Evolutionary conservation across 2,888 invertebrate species (phyloP).

Genomic region (Willowsia nigromaculata): DNA sequence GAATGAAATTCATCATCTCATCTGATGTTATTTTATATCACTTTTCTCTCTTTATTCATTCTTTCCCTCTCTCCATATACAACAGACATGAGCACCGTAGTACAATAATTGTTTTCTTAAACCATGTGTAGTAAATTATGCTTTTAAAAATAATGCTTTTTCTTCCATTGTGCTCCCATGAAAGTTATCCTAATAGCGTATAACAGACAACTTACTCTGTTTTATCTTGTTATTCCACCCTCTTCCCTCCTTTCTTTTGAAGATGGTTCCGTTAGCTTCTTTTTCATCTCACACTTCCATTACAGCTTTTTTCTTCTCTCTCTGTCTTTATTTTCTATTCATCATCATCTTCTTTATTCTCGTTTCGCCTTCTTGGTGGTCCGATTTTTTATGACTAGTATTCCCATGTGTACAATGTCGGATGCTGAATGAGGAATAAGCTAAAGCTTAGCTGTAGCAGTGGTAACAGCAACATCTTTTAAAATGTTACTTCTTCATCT

Average conservation of each 20-base stretch:
- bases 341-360: slow-evolving; percentile 2
- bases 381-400: slow-evolving; percentile 28
- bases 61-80: background rate
- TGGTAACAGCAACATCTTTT: background rate
- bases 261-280: slow-evolving; percentile 27
- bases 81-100: background rate
- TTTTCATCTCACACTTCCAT: slow-evolving; percentile 36
- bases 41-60: too few species aligned
- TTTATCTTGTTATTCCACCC: slow-evolving; percentile 46
- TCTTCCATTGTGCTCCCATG: slow-evolving; percentile 10
- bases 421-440: slow-evolving; percentile 32
- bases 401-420: slow-evolving; percentile 61
- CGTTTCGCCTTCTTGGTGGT: slow-evolving; percentile 53
- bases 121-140: slow-evolving; percentile 41
- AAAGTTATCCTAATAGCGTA: slow-evolving; percentile 29
- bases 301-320: background rate
- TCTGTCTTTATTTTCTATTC: slow-evolving; percentile 53
- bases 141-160: slow-evolving; percentile 25
- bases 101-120: slow-evolving; percentile 42
- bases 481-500: background rate
- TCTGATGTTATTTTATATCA: too few species aligned
- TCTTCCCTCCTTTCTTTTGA: slow-evolving; percentile 8
- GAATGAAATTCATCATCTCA: too few species aligned
- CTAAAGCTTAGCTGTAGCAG: slow-evolving; percentile 3
- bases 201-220: slow-evolving; percentile 46